Conservation (phyloP, 2,888 invertebrate species). For the Vesta saturnalis region DNA sequence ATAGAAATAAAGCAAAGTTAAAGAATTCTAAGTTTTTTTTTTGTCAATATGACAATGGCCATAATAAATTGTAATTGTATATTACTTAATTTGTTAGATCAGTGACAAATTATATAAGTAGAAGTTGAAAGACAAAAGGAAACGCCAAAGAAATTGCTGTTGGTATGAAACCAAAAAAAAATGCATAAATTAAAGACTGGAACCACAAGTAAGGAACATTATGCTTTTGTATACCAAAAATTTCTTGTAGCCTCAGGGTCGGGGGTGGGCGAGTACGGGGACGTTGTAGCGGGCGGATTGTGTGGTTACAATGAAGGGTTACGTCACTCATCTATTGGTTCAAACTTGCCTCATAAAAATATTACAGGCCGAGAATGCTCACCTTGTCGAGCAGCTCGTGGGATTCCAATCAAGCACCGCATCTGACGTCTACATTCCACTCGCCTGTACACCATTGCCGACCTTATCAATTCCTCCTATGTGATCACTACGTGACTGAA, state of each 20-base stretch:
- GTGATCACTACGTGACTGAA: conserved; percentile 53
- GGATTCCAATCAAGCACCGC: conserved; percentile 55
- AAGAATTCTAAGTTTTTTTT: not conserved
- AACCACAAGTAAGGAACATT: conserved; percentile 21
- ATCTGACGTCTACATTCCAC: conserved; percentile 56
- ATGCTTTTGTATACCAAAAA: conserved; percentile 35
- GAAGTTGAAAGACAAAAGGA: not conserved
- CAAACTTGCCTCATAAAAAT: conserved; percentile 56
- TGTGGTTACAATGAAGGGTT: conserved; percentile 61
- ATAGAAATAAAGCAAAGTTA: not conserved
- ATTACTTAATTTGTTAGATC: not conserved
- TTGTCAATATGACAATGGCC: not conserved
- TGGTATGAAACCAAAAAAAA: conserved; percentile 20
- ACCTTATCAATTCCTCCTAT: conserved; percentile 46
- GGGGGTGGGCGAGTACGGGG: conserved; percentile 50
- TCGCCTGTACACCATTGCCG: conserved; percentile 44
- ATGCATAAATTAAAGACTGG: conserved; percentile 19
- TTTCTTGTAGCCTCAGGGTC: conserved; percentile 45
- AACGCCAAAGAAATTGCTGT: conserved; percentile 29
- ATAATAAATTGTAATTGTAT: not conserved
- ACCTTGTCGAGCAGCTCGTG: conserved; percentile 51
- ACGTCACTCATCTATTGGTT: conserved; percentile 62
- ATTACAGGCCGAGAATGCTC: conserved; percentile 49
- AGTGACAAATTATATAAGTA: not conserved
- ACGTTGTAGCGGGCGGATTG: conserved; percentile 39